Evolutionary conservation across 2,797 vertebrate genomes (phyloP).

Genomic region (Meriones psammophilus): DNA sequence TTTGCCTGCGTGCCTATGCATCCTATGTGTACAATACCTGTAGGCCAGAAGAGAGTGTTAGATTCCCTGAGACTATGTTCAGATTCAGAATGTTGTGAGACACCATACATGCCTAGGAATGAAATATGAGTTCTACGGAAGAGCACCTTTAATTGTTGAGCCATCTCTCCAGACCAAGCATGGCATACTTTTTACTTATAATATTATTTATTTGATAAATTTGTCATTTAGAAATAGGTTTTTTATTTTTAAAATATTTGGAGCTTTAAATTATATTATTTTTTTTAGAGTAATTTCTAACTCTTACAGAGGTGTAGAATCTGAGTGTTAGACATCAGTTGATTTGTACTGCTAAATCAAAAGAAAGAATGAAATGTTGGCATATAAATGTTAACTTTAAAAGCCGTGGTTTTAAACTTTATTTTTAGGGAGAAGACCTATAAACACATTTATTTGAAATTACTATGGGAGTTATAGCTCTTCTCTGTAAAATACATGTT

Average conservation of each 20-base stretch:
- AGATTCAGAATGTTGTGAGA: background rate
- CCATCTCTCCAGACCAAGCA: background rate
- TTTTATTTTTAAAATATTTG: background rate
- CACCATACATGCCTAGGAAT: background rate
- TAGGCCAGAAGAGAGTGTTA: background rate
- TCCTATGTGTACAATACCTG: background rate
- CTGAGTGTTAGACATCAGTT: background rate
- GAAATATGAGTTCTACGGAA: no score
- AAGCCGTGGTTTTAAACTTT: background rate
- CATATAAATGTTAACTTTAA: background rate
- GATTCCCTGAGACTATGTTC: background rate
- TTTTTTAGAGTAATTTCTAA: background rate
- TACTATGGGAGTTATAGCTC: background rate
- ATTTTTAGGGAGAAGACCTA: background rate
- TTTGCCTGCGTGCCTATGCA: background rate
- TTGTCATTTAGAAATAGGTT: background rate
- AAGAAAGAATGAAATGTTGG: slow-evolving; percentile 9
- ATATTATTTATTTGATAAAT: background rate
- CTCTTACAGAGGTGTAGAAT: background rate
- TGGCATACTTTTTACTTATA: background rate
- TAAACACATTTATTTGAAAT: background rate
- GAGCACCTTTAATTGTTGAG: background rate
- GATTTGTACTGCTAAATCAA: background rate
- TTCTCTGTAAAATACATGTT: background rate
- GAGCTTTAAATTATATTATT: background rate